Evolutionary conservation across 1,140 invertebrate genomes (phyloP).

Genomic region (Lordiphosa clarofinis): DNA sequence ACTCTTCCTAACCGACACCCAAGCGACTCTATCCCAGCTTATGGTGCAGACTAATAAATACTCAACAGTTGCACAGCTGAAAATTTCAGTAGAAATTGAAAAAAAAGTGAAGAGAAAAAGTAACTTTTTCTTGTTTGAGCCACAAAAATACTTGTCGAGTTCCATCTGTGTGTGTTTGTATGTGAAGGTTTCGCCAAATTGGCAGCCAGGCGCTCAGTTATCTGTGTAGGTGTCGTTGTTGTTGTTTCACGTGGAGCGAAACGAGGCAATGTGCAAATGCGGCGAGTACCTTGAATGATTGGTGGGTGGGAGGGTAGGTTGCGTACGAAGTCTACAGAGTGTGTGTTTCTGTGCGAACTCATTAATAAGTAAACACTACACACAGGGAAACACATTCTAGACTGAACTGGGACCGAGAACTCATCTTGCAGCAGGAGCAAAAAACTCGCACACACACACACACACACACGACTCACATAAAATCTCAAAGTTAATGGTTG

Average conservation of each 20-base stretch:
- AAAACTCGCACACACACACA: slow-evolving; percentile 21
- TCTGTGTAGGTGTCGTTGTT: slow-evolving; percentile 34
- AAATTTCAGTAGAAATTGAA: slow-evolving; percentile 50
- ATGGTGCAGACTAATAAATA: slow-evolving; percentile 50
- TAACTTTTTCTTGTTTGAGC: slow-evolving; percentile 19
- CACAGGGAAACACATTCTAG: background rate
- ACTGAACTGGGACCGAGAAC: slow-evolving; percentile 20
- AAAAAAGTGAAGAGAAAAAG: too few species aligned
- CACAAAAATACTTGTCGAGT: slow-evolving; percentile 30
- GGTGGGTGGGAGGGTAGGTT: background rate
- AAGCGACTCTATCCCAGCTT: slow-evolving; percentile 17
- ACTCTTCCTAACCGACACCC: slow-evolving; percentile 2
- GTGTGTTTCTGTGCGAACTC: too few species aligned
- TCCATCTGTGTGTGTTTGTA: slow-evolving; percentile 27
- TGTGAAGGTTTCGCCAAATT: slow-evolving; percentile 47
- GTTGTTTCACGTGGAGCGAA: slow-evolving; percentile 16
- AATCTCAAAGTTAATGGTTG: slow-evolving; percentile 64
- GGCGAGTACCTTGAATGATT: slow-evolving; percentile 11
- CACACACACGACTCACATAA: slow-evolving; percentile 45
- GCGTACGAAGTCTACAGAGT: too few species aligned
- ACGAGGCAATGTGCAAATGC: slow-evolving; percentile 33
- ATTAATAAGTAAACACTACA: slow-evolving; percentile 47
- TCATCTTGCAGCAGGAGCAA: slow-evolving; percentile 9
- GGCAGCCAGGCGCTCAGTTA: slow-evolving; percentile 58
- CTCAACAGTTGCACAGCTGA: slow-evolving; percentile 72